Conservation (phyloP, 2,888 invertebrate species). For the Shargacucullia verbasci region DNA sequence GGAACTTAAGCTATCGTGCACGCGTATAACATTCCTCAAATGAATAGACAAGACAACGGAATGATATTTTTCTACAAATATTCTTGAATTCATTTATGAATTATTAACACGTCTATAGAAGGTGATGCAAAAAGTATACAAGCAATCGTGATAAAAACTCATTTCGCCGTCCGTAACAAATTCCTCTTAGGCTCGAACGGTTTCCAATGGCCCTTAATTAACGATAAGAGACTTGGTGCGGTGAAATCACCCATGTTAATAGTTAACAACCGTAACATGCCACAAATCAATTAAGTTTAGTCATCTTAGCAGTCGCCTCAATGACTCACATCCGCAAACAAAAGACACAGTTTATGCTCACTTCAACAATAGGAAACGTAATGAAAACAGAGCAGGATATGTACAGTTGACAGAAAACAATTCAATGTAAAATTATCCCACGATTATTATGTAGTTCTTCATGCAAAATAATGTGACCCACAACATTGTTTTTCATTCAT, state of each 20-base stretch:
- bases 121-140: slow-evolving; percentile 6
- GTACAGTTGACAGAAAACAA: slow-evolving; percentile 49
- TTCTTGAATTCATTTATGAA: slow-evolving; percentile 5
- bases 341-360: slow-evolving; percentile 60
- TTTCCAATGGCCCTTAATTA: slow-evolving; percentile 46
- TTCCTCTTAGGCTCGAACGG: slow-evolving; percentile 27
- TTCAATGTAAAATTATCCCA: slow-evolving; percentile 51
- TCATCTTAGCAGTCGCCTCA: slow-evolving; percentile 71
- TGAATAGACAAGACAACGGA: slow-evolving; percentile 8
- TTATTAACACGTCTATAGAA: slow-evolving; percentile 2
- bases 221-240: slow-evolving; percentile 57
- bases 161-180: slow-evolving; percentile 40
- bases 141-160: slow-evolving; percentile 26
- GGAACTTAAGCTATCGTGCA: slow-evolving; percentile 7
- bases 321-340: slow-evolving; percentile 78
- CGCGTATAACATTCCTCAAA: slow-evolving; percentile 8
- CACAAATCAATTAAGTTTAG: slow-evolving; percentile 83
- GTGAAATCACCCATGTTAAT: slow-evolving; percentile 77
- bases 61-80: not conserved
- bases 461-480: slow-evolving; percentile 52
- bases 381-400: slow-evolving; percentile 56
- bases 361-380: slow-evolving; percentile 61
- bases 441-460: slow-evolving; percentile 47
- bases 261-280: slow-evolving; percentile 82
- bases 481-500: slow-evolving; percentile 41